Base-by-base conservation (phyloP, 2,797 vertebrate species). In the Gobionotothen gibberifrons region DNA sequence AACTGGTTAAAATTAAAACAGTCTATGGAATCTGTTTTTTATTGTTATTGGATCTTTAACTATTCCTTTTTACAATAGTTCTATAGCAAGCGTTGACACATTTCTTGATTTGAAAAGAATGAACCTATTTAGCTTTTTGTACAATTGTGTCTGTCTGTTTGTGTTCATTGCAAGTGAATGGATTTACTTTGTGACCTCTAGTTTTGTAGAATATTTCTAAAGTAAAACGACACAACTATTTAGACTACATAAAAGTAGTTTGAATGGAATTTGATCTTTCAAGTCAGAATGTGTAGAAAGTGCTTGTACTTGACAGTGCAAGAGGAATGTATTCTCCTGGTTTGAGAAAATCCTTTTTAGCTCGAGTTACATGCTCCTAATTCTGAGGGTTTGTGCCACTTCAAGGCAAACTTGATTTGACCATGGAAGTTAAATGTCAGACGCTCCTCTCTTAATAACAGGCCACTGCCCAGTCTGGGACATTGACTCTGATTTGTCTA, bases 141-240 rank as follows among this genome's bases (percentile, higher is more conserved):
- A 42, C 36, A 47, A 26, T 32, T 36, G 32, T 36, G 32, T 36
- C 63, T 42, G 13, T 9, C 51, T 29, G 11, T 14, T 16, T 42
- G n/a, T 54, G 1, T 12, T 36, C 1, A 7, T 9, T 36, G 32
- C 32, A 36, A 36, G 15, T 19, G 32, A 36, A 36, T 36, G 32
- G 32, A 1, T 60, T 47, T 56, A 65, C 3, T 47, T 60, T 57
- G 47, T 56, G 62, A 42, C 29, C 5, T 61, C 21, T 29, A 55
- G 11, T 46, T 59, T 55, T 40, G 17, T 59, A 26, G 49, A 60
- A 60, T 43, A 68, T 47, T 64, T 55, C 11, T 26, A 13, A 48
- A 51, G 19, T 49, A 21, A 62, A 67, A 61, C 47, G n/a, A 15
- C 15, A 14, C 26, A 76, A 62, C 13, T 44, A 61, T 71, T 60